phyloP scores from a whole-genome alignment of 2,888 invertebrate genomes.

The Phanerotoma sp. region DNA sequence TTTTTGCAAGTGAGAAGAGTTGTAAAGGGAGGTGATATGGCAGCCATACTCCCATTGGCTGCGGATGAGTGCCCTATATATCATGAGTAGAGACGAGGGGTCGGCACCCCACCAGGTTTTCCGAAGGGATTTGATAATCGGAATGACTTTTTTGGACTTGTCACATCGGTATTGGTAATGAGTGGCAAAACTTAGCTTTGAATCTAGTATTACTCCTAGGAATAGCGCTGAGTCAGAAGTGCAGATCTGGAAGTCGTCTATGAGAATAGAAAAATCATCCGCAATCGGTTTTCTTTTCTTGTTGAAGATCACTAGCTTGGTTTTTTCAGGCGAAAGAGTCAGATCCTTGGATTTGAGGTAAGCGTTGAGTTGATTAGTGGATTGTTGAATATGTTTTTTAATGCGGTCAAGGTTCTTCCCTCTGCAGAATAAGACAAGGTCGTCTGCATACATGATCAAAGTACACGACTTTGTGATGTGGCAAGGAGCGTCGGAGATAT shows the following conservation, averaged over 20 bases:
- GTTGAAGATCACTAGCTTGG: neutral
- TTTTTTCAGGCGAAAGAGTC: conserved; percentile 1
- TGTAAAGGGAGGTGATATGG: neutral
- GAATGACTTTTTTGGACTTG: neutral
- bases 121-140: neutral
- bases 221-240: neutral
- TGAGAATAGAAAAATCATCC: neutral
- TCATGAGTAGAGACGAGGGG: neutral
- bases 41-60: conserved; percentile 2
- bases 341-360: neutral
- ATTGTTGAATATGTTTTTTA: neutral
- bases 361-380: neutral
- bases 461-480: neutral
- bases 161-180: neutral
- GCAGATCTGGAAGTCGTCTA: neutral
- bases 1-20: neutral
- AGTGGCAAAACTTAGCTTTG: neutral
- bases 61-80: neutral
- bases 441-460: neutral
- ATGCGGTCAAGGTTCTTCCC: neutral
- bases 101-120: conserved; percentile 2
- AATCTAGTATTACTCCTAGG: neutral
- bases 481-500: neutral
- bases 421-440: neutral
- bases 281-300: conserved; percentile 9